Evolutionary conservation across 1,140 invertebrate species (phyloP), one percentile per base, ranked within the genome.

Genomic region (Dreissena rostriformis): DNA sequence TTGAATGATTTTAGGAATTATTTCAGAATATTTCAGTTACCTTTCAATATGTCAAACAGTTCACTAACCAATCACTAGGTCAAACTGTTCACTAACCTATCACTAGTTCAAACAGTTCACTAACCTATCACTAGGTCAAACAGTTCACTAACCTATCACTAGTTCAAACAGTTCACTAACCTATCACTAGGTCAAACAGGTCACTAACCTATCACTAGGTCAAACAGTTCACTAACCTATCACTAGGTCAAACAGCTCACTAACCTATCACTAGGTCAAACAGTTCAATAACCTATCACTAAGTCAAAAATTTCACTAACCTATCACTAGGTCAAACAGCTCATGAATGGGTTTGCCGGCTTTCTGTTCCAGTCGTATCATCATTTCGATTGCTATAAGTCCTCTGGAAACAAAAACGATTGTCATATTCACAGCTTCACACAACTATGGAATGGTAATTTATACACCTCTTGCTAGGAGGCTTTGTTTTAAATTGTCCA

Each of bases 71-170:
- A 97, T 97, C 87, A 98, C 96, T 84, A 97, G 96, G 94, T 99
- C 98, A 94, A 99, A 99, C 66, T 95, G 86, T 85, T 95, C 91
- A 85, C 94, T 88, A 29, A 95, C 92, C 39, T 39, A 39, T 39
- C 39, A 39, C 39, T 5, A 39, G 39, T 2, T 39, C 39, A 39
- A 2, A 39, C 39, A 39, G 39, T 39, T 39, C 39, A 39, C 8
- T 39, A 39, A 12, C 98, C 98, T 90, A 97, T 97, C 87, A 98
- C 96, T 84, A 97, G 96, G 94, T 99, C 98, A 94, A 99, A 99
- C 66, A 95, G 86, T 85, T 95, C 91, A 39, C 39, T 39, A 39
- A 12, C 98, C 98, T 90, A 97, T 97, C 87, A 98, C 96, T 84
- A 96, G 96, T 94, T 99, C 98, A 94, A 99, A 99, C 63, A 95